Conservation (phyloP, 2,113 vertebrate species). For the Mastomys coucha region DNA sequence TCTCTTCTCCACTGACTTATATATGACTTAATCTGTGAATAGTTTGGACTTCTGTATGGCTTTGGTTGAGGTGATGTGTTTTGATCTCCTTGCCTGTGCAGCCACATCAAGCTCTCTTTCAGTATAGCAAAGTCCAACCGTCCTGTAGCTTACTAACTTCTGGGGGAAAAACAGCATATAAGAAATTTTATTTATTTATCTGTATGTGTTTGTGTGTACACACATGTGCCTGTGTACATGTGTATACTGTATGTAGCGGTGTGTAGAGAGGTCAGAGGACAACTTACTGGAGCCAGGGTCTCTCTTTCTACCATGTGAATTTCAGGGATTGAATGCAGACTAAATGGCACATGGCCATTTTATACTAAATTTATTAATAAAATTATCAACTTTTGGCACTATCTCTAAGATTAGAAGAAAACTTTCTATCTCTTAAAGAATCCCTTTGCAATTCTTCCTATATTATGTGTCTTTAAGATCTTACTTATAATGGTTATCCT, state of each 20-base stretch:
- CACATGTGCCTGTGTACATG: background rate
- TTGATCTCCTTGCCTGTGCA: background rate
- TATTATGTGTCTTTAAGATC: background rate
- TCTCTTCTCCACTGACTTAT: background rate
- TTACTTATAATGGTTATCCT: background rate
- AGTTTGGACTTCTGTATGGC: background rate
- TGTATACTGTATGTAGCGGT: background rate
- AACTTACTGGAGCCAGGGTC: background rate
- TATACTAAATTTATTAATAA: constrained; percentile 29
- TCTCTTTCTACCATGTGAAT: background rate
- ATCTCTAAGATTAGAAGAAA: background rate
- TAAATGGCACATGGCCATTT: background rate
- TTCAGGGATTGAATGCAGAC: too few relatives aligned
- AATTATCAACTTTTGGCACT: background rate
- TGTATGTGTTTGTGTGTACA: background rate
- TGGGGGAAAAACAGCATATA: background rate
- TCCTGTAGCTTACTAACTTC: background rate
- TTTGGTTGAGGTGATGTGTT: background rate
- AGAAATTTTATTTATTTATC: background rate
- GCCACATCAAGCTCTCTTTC: background rate
- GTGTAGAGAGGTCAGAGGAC: background rate
- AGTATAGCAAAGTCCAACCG: background rate
- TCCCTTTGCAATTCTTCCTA: background rate
- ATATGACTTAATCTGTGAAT: too few relatives aligned
- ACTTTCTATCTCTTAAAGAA: background rate